Base-by-base conservation (phyloP, 2,888 invertebrate species). In the Anoncus sp. region DNA sequence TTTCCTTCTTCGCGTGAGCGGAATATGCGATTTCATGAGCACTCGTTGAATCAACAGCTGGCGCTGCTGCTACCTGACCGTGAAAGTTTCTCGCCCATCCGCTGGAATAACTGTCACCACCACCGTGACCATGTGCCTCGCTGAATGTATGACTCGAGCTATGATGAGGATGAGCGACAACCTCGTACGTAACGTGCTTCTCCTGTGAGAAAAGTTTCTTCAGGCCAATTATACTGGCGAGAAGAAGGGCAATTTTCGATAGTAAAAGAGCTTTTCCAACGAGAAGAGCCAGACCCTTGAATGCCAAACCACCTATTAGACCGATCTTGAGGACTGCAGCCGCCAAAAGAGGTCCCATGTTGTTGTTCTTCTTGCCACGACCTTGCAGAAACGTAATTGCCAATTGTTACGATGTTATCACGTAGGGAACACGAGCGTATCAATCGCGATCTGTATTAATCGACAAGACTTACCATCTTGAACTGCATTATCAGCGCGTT, bases 211-310 rank as follows among this genome's bases (percentile, higher is more conserved):
- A 94, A 49, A 97, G 92, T 87, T 97, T 97, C 92, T 96, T 97
- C 87, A 97, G 89, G 38, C 96, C 97, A 82, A 97, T 96, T 83
- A 97, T 95, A 53, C 95, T 95, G 14, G 97, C 96, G 70, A 97
- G 91, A 3, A 97, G 93, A 10, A 97, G 92, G 2, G 97, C 97
- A 66, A 97, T 95, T 93, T 97, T 97, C 84, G 96, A 96, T 79
- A 97, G 95, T 49, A 97, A 93, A 4, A 97, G 93, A 27, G 97
- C 97, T 92, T 97, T 97, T 86, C 97, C 97, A 38, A 97, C 97
- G 82, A 97, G 93, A 5, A 97, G 92, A 16, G 96, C 95, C 3
- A 97, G 92, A 18, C 95, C 96, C 87, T 97, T 97, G 91, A 97
- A 95, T 35, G 96, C 94, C 63, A 97, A 88, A 55, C 96, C 96